Conservation (phyloP, 2,888 invertebrate species). For the Patella caerulea region DNA sequence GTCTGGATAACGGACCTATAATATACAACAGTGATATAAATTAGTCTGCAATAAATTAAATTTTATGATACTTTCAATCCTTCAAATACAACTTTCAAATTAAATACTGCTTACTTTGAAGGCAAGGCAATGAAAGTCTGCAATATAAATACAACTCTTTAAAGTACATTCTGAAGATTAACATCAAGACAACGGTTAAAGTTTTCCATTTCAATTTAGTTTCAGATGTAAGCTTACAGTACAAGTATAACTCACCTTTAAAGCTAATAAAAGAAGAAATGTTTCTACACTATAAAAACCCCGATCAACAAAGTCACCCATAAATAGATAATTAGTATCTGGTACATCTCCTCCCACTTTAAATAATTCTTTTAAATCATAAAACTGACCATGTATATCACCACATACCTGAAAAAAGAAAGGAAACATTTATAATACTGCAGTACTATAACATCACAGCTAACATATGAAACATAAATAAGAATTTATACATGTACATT, state of each 20-base stretch:
- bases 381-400: constrained; percentile 99
- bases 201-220: too few species aligned
- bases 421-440: too few species aligned
- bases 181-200: not conserved
- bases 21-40: constrained; percentile 11
- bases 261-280: constrained; percentile 92
- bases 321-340: constrained; percentile 98
- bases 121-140: too few species aligned
- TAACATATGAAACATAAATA: too few species aligned
- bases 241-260: constrained; percentile 81
- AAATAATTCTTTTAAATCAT: constrained; percentile 83
- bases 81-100: too few species aligned
- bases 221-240: not conserved
- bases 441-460: too few species aligned
- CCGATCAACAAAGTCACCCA: constrained; percentile 99
- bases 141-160: not conserved
- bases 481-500: too few species aligned
- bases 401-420: constrained; percentile 88
- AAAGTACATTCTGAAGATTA: not conserved
- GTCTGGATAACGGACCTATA: constrained; percentile 96
- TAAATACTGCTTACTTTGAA: too few species aligned
- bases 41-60: too few species aligned
- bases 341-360: constrained; percentile 99
- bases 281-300: constrained; percentile 99
- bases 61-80: too few species aligned